Conservation (phyloP, 2,113 vertebrate species). For the Eulemur macaco region DNA sequence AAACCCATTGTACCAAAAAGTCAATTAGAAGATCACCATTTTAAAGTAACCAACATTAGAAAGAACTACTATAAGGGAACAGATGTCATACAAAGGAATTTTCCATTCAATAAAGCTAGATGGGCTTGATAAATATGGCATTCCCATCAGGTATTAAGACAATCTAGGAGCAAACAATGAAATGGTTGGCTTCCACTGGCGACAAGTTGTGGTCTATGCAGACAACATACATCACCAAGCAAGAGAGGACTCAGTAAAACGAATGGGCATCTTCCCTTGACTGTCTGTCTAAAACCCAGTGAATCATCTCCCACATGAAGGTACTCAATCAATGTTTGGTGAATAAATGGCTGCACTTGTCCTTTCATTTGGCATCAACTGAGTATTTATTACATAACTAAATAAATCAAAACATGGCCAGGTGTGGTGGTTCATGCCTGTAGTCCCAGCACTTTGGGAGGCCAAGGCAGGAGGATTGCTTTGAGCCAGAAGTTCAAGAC, state of each 20-base stretch:
- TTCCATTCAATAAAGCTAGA: not conserved
- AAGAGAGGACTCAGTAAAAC: not conserved
- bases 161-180: not conserved
- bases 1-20: not conserved
- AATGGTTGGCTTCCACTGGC: not conserved
- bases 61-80: not conserved
- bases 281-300: not conserved
- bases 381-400: not conserved
- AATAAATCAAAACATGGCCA: not conserved
- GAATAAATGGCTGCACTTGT: not conserved
- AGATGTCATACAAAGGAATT: not conserved
- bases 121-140: not conserved
- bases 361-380: not conserved
- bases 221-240: not conserved
- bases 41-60: not conserved
- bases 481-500: no score
- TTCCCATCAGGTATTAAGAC: not conserved
- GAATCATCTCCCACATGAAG: not conserved
- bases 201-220: not conserved
- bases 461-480: no score
- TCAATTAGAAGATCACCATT: not conserved
- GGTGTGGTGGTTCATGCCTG: no score
- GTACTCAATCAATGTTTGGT: no score
- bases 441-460: no score
- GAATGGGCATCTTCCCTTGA: not conserved